A percentile compares a stretch with the other conserved stretches of the same genome.
These are phyloP conservation scores for Coelinius sp. DNA, from an alignment of 2,888 invertebrate species.

Conservation along the genomic window DNA sequence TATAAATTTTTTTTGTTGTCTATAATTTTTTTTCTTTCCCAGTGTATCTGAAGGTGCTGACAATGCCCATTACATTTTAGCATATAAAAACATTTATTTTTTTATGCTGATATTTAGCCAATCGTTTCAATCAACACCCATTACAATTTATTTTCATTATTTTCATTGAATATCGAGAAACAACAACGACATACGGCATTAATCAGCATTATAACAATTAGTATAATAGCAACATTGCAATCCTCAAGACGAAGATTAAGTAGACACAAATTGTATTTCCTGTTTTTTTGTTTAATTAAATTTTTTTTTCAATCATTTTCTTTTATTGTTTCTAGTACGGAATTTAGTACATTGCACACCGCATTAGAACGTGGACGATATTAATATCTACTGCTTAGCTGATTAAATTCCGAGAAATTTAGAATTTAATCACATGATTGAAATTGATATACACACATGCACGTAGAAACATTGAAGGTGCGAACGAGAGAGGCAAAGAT, in stretches of 20 bases:
- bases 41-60: constrained; percentile 7
- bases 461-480: constrained; percentile 60
- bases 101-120: background rate
- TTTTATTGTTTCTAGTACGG: constrained; percentile 28
- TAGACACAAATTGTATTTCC: constrained; percentile 47
- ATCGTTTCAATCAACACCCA: background rate
- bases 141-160: background rate
- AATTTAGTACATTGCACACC: background rate
- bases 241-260: constrained; percentile 45
- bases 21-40: constrained; percentile 5
- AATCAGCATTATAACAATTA: constrained; percentile 63
- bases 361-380: constrained; percentile 9
- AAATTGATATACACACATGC: constrained; percentile 52
- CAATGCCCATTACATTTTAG: background rate
- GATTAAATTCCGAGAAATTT: constrained; percentile 8
- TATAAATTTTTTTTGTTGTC: background rate
- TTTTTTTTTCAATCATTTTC: constrained; percentile 37
- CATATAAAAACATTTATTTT: background rate
- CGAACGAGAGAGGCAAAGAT: constrained; percentile 54
- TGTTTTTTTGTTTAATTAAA: constrained; percentile 43
- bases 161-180: constrained; percentile 65
- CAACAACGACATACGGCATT: constrained; percentile 70
- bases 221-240: constrained; percentile 57
- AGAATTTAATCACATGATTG: background rate
- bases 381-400: constrained; percentile 5